Conservation (phyloP, 2,888 invertebrate species). For the Troilus luridus region DNA sequence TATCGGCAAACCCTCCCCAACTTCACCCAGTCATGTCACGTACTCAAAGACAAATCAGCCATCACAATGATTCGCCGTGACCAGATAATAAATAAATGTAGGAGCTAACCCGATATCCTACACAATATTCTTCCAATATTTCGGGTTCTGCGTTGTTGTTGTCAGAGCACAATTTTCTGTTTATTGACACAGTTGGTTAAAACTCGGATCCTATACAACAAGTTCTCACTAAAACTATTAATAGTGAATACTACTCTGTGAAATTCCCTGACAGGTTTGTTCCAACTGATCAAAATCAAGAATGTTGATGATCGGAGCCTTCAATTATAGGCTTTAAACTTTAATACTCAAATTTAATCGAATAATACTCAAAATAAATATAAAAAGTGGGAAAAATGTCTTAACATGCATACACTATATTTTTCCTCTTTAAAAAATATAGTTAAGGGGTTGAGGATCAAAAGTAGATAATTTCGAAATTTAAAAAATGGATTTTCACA, state of each 20-base stretch:
- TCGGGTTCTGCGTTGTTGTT: not conserved
- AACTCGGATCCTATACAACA: not conserved
- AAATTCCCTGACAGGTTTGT: not conserved
- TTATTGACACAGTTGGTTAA: not conserved
- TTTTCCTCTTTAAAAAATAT: too few relatives aligned
- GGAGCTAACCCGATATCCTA: not conserved
- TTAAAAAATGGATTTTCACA: too few relatives aligned
- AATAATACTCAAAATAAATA: too few relatives aligned
- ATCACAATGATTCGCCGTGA: constrained; percentile 35
- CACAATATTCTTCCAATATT: not conserved
- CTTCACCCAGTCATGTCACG: not conserved
- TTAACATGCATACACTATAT: too few relatives aligned
- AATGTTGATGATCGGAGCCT: too few relatives aligned
- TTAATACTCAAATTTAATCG: too few relatives aligned
- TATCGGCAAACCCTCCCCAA: not conserved
- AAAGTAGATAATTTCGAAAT: too few relatives aligned
- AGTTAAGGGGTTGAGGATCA: too few relatives aligned
- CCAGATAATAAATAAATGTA: constrained; percentile 37
- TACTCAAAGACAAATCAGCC: constrained; percentile 24
- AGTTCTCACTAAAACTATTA: not conserved
- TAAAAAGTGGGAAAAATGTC: too few relatives aligned
- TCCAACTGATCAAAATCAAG: not conserved
- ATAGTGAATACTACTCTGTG: not conserved
- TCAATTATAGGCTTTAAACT: too few relatives aligned
- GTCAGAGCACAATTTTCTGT: not conserved